phyloP scores from a whole-genome alignment of 2,888 invertebrate species.

The Nipponacmea schrenckii region DNA sequence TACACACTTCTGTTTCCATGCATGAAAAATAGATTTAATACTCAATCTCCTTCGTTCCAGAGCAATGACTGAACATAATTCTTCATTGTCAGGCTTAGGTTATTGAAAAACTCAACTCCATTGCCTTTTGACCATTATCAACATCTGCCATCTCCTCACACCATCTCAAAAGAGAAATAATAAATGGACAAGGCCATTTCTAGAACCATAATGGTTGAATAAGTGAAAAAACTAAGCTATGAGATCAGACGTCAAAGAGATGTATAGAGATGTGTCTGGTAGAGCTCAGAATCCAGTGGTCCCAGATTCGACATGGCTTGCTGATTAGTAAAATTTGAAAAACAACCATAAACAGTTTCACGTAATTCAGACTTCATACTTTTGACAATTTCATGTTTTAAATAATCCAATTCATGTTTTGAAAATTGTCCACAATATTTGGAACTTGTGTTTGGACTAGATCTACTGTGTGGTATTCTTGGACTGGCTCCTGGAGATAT shows the following conservation, averaged over 20 bases:
- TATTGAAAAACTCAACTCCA: no score
- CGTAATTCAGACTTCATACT: slow-evolving; percentile 56
- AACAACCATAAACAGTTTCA: slow-evolving; percentile 23
- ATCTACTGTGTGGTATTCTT: neutral
- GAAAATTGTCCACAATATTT: slow-evolving; percentile 38
- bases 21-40: no score
- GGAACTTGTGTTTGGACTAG: slow-evolving; percentile 19
- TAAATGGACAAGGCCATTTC: no score
- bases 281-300: slow-evolving; percentile 57
- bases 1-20: no score
- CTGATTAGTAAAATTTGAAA: slow-evolving; percentile 23
- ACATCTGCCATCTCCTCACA: no score
- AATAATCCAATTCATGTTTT: slow-evolving; percentile 56
- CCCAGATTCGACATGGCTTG: slow-evolving; percentile 38
- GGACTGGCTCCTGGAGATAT: slow-evolving; percentile 1
- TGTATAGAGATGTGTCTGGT: slow-evolving; percentile 67
- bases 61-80: no score
- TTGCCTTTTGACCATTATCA: no score
- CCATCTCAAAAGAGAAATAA: no score
- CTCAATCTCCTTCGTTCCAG: no score
- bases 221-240: no score
- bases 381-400: slow-evolving; percentile 61
- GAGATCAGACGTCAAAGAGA: slow-evolving; percentile 51
- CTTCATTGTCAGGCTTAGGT: no score
- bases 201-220: no score